Base-by-base conservation (phyloP, 2,797 vertebrate genomes). In the Loris lydekkerianus region DNA sequence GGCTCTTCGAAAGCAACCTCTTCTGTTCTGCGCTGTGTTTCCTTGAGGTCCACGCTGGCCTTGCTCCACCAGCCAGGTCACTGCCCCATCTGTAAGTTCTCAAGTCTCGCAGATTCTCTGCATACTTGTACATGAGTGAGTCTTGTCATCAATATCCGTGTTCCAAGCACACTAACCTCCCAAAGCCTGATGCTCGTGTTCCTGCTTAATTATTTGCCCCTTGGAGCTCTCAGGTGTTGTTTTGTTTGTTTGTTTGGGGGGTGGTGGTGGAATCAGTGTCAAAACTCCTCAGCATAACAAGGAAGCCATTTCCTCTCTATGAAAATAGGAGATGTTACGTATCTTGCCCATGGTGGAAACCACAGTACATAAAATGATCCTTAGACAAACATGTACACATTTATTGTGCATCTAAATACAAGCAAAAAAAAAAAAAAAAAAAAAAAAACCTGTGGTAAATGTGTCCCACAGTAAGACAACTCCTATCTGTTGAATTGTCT, bases 201-300 rank as follows among this genome's bases (percentile, higher is more conserved):
- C 53, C 37, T 70, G 20, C 37, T 75, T 80, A 53, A 43, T 83
- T 61, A 73, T 18, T 87, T 75, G 31, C 10, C 18, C 7, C 25
- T 90, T 65, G 25, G 2, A 88, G 34, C 43, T 80, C 56, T 14
- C 14, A 5, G 14, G 14, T 67, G 20, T 82, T 86, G 94, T 65
- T 86, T 92, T 87, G 18, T 86, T 46, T 49, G 56, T 96, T 94
- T 78, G n/a, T 53, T 53, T 53, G 49, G 49, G 49, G 49, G 13
- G 49, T 14, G 14, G 14, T 15, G 40, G 40, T 15, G 49, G 49
- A 67, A 70, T 91, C 27, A 43, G 0, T 60, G 56, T 56, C 82
- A 91, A 58, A 86, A 63, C 58, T 37, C 21, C 37, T 77, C 21
- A 67, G 15, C 20, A 34, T 49, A 43, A 67, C 43, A 60, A 76